Conservation (phyloP, 1,140 invertebrate genomes). For the Euborellia annulipes region DNA sequence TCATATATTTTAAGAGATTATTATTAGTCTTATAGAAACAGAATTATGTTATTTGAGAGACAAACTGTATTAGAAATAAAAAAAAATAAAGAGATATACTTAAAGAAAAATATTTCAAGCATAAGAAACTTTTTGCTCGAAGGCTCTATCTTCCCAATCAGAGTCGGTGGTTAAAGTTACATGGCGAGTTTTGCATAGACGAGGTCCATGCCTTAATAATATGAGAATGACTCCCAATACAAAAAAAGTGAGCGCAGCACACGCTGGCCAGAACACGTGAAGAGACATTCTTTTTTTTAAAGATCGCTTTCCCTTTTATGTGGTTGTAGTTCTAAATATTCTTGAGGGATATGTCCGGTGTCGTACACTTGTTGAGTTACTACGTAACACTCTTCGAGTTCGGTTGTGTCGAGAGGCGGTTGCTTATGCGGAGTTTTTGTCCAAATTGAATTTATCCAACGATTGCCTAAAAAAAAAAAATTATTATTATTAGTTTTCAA, state of each 20-base stretch:
- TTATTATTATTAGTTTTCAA: too few species aligned
- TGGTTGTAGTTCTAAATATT: slow-evolving; percentile 57
- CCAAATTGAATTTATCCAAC: slow-evolving; percentile 68
- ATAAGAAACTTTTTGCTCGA: slow-evolving; percentile 42
- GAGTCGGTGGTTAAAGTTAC: slow-evolving; percentile 37
- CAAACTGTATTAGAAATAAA: too few species aligned
- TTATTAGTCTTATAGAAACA: too few species aligned
- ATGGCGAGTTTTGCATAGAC: slow-evolving; percentile 48
- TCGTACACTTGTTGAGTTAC: neutral
- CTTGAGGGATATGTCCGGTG: slow-evolving; percentile 25
- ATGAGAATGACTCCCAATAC: slow-evolving; percentile 52
- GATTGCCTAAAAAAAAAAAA: slow-evolving; percentile 49
- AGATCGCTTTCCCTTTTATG: slow-evolving; percentile 70
- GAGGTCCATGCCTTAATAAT: slow-evolving; percentile 51
- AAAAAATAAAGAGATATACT: too few species aligned
- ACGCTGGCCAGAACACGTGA: slow-evolving; percentile 54
- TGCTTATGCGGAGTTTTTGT: slow-evolving; percentile 64
- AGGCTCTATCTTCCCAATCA: slow-evolving; percentile 40
- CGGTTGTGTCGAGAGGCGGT: slow-evolving; percentile 62
- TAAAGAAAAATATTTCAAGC: slow-evolving; percentile 13
- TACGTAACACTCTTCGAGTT: slow-evolving; percentile 34
- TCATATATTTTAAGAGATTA: too few species aligned
- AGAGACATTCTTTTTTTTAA: slow-evolving; percentile 51
- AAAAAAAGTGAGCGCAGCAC: slow-evolving; percentile 50
- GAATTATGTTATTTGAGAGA: too few species aligned